phyloP scores from a whole-genome alignment of 2,888 invertebrate species.

The Drosophila pseudotakahashii region DNA sequence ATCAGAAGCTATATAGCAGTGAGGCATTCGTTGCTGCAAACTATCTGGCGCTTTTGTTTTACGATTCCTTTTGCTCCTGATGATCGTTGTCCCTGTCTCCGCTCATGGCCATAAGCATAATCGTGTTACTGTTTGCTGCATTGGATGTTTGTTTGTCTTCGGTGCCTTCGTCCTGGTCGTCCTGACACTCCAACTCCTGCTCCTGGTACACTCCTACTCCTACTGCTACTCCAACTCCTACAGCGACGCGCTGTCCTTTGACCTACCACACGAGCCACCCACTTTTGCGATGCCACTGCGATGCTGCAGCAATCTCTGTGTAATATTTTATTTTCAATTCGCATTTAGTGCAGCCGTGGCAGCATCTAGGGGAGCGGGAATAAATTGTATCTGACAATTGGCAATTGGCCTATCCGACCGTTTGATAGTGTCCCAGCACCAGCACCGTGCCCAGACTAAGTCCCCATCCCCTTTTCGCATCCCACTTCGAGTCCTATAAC shows the following conservation, averaged over 20 bases:
- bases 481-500: background rate
- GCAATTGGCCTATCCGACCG: constrained; percentile 78
- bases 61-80: constrained; percentile 76
- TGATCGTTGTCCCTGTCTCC: constrained; percentile 58
- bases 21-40: constrained; percentile 62
- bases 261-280: constrained; percentile 4
- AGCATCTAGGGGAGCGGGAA: constrained; percentile 70
- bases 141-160: constrained; percentile 72
- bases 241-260: constrained; percentile 10
- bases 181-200: background rate
- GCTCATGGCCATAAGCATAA: constrained; percentile 64
- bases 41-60: constrained; percentile 79
- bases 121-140: constrained; percentile 76
- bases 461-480: background rate
- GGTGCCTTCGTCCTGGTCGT: constrained; percentile 24
- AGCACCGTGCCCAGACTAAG: background rate
- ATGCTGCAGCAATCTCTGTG: constrained; percentile 69
- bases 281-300: constrained; percentile 19
- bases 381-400: constrained; percentile 80
- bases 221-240: background rate
- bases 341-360: constrained; percentile 76
- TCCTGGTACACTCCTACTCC: background rate
- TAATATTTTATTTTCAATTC: constrained; percentile 80
- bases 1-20: constrained; percentile 29
- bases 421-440: constrained; percentile 65